These are phyloP conservation scores for Cyclophora albipunctata DNA, from an alignment of 2,888 invertebrate genomes.

Conservation along the genomic window DNA sequence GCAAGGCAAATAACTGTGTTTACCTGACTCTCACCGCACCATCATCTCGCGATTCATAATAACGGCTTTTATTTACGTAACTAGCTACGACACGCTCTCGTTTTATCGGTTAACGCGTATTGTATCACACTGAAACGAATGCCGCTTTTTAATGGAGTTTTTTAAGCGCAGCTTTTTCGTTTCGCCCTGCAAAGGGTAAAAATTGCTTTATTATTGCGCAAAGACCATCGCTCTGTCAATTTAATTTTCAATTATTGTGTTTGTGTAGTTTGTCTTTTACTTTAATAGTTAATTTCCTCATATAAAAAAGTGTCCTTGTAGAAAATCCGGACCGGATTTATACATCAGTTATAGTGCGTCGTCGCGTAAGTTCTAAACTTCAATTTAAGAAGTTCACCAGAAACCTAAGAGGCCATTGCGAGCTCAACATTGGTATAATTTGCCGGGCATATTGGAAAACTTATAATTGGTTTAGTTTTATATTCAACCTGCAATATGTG, in stretches of 20 bases:
- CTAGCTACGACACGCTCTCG: conserved; percentile 60
- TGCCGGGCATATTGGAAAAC: conserved; percentile 67
- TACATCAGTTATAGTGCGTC: conserved; percentile 26
- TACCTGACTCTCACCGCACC: conserved; percentile 42
- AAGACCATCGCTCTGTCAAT: conserved; percentile 34
- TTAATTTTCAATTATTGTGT: not conserved
- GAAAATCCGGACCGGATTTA: conserved; percentile 3
- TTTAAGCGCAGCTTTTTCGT: conserved; percentile 57
- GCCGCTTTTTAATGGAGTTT: conserved; percentile 62
- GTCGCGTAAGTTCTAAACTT: conserved; percentile 35
- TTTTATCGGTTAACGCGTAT: conserved; percentile 67
- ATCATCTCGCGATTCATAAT: conserved; percentile 53
- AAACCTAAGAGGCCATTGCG: conserved; percentile 46
- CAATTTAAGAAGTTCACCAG: conserved; percentile 44
- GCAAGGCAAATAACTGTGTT: conserved; percentile 62
- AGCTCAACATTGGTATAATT: conserved; percentile 65
- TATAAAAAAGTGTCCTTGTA: too few species aligned
- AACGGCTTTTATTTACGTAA: conserved; percentile 67
- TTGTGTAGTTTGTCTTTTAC: not conserved
- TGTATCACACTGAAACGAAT: conserved; percentile 61
- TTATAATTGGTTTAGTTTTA: conserved; percentile 72
- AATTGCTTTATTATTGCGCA: conserved; percentile 51
- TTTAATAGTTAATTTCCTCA: too few species aligned
- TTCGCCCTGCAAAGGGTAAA: conserved; percentile 44
- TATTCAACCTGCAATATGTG: conserved; percentile 53